A percentile compares a stretch with the other conserved stretches of the same genome.
Conservation (phyloP, 2,797 vertebrate genomes). For the Cyprinodon diabolis region DNA sequence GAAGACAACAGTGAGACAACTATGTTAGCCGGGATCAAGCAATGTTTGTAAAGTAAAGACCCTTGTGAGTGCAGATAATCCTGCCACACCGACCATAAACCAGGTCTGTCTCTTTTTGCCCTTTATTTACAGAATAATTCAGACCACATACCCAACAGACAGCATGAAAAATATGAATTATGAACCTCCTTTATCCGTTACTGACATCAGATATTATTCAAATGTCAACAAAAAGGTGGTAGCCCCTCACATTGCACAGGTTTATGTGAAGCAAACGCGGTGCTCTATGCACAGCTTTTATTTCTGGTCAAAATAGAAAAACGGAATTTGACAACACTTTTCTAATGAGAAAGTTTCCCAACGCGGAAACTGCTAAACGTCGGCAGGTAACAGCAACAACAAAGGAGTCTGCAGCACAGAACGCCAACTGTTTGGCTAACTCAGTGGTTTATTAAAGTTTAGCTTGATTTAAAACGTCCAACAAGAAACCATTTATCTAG, state of each 20-base stretch:
- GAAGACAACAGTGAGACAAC: conserved; percentile 8
- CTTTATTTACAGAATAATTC: too few species aligned
- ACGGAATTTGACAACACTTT: not conserved
- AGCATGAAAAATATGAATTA: too few species aligned
- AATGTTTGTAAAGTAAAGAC: conserved; percentile 47
- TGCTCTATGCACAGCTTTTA: not conserved
- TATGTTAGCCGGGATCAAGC: not conserved
- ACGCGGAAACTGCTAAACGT: not conserved
- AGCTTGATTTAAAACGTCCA: not conserved
- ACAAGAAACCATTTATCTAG: not conserved
- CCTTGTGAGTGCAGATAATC: conserved; percentile 25
- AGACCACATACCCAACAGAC: too few species aligned
- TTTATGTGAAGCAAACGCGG: not conserved
- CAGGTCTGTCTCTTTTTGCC: not conserved
- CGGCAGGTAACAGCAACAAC: not conserved
- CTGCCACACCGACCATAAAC: conserved; percentile 3
- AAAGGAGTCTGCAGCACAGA: not conserved
- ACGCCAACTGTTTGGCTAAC: not conserved
- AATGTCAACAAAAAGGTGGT: not conserved
- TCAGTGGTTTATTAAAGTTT: not conserved
- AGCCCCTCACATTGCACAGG: not conserved
- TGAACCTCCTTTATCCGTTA: too few species aligned
- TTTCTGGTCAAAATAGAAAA: not conserved
- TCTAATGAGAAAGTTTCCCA: not conserved
- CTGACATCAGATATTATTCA: not conserved